Evolutionary conservation across 1,140 invertebrate genomes (phyloP), one percentile per base, ranked within the genome.

Genomic region (Diorhabda carinulata): DNA sequence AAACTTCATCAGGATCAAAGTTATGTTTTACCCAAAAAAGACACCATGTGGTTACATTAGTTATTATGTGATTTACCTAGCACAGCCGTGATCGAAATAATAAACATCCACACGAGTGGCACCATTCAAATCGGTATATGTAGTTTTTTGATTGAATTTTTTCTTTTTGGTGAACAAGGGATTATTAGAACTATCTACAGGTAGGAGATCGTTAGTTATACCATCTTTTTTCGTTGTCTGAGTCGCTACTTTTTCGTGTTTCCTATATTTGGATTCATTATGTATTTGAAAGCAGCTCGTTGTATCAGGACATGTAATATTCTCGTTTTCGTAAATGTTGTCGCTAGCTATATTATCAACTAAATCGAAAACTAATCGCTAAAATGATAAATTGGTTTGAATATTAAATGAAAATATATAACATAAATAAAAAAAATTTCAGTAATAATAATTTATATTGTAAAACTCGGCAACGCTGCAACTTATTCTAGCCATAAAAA

Each of bases 21-120:
- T 1, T 56, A 2, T 56, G 6, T 1, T 56, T 56, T n/a, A 61
- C 3, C 52, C 7, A 57, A 56, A 57, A 47, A 57, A n/a, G 3
- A 66, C 57, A 40, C 42, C n/a, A 60, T 25, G 10, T 9, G 4
- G 40, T 62, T 41, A 5, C 40, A 9, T 41, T 61, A 61, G 5
- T 64, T 61, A 25, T 4, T 45, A 43, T 70, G 61, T 65, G 67
- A 67, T 68, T 70, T 70, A 89, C 80, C 85, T 84, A 3, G 86
- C 84, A 72, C 85, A 87, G 57, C 88, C 87, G 72, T 89, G 87
- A 76, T 90, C 88, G 71, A 89, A 90, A 59, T 87, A 88, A 78
- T 90, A 89, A 57, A 89, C 84, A 68, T 89, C 88, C 5, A 87
- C 84, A 70, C 81, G 82, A 67, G 85, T 82, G 43, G 70, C 72